These are phyloP conservation scores for Chrysopilus asiliformis DNA, from an alignment of 2,888 invertebrate genomes.

Conservation along the genomic window DNA sequence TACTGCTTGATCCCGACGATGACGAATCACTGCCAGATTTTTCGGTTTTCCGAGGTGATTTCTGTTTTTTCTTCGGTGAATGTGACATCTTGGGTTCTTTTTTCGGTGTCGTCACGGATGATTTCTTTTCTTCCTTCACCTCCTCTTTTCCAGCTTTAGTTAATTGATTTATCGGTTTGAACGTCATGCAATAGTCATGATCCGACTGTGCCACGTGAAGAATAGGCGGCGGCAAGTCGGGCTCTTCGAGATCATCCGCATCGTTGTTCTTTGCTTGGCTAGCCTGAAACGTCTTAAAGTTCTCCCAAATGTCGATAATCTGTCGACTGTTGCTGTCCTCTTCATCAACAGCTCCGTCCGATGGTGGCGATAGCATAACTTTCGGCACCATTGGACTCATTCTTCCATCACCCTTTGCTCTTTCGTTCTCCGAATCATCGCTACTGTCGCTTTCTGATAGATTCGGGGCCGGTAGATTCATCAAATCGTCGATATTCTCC, in stretches of 20 bases:
- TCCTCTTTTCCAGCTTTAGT: constrained; percentile 21
- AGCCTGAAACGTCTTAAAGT: constrained; percentile 25
- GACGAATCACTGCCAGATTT: constrained; percentile 39
- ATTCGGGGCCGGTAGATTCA: constrained; percentile 66
- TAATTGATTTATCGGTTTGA: constrained; percentile 31
- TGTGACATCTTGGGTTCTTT: constrained; percentile 15
- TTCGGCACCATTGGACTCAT: constrained; percentile 23
- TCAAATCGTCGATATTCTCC: constrained; percentile 42
- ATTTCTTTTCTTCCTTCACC: constrained; percentile 8
- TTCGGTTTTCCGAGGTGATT: constrained; percentile 38
- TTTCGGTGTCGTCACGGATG: background rate
- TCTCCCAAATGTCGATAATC: constrained; percentile 28
- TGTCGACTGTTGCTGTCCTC: constrained; percentile 19
- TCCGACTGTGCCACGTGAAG: constrained; percentile 51
- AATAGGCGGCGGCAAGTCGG: constrained; percentile 24
- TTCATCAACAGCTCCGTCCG: constrained; percentile 25
- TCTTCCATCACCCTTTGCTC: constrained; percentile 18
- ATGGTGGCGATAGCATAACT: constrained; percentile 30
- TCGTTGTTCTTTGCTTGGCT: constrained; percentile 13
- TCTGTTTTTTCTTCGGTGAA: constrained; percentile 39
- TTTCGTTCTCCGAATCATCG: constrained; percentile 42
- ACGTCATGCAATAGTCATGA: constrained; percentile 61
- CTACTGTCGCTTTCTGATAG: constrained; percentile 75
- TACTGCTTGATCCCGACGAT: constrained; percentile 63
- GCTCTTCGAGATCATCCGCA: constrained; percentile 9